Evolutionary conservation across 2,888 invertebrate genomes (phyloP).

Genomic region (Kryphioiulus occultus): DNA sequence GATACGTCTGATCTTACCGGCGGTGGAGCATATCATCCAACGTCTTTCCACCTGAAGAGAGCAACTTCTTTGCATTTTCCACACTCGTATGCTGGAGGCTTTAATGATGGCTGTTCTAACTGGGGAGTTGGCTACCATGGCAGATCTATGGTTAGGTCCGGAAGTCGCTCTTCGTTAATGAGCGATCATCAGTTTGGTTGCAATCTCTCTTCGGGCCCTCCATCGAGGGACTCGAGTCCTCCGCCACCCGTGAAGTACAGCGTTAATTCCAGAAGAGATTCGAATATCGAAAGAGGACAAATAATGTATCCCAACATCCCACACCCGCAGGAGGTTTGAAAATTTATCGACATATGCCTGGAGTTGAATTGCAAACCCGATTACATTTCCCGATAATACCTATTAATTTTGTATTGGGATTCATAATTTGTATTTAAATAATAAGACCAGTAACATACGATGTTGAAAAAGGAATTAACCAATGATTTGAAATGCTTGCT

Average conservation of each 20-base stretch:
- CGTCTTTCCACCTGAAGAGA: not conserved
- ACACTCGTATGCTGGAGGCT: not conserved
- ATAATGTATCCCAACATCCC: too few relatives aligned
- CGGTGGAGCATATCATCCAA: not conserved
- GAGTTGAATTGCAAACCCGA: too few relatives aligned
- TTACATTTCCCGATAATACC: too few relatives aligned
- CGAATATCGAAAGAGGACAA: not conserved
- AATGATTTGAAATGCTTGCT: too few relatives aligned
- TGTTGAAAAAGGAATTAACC: too few relatives aligned
- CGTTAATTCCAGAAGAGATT: not conserved
- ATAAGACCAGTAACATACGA: too few relatives aligned
- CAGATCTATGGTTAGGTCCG: not conserved
- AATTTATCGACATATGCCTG: too few relatives aligned
- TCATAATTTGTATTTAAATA: too few relatives aligned
- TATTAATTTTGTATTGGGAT: too few relatives aligned
- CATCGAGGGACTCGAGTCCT: slow-evolving; percentile 66
- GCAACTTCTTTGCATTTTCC: slow-evolving; percentile 47
- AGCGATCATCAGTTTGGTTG: slow-evolving; percentile 17
- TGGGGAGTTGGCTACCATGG: slow-evolving; percentile 1
- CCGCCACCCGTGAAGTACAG: slow-evolving; percentile 56
- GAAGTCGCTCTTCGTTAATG: slow-evolving; percentile 14
- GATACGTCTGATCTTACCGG: not conserved
- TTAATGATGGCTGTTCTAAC: not conserved
- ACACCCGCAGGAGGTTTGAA: too few relatives aligned
- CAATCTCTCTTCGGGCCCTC: slow-evolving; percentile 58